Base-by-base conservation (phyloP, 1,140 invertebrate genomes). In the Diachasma alloeum region DNA sequence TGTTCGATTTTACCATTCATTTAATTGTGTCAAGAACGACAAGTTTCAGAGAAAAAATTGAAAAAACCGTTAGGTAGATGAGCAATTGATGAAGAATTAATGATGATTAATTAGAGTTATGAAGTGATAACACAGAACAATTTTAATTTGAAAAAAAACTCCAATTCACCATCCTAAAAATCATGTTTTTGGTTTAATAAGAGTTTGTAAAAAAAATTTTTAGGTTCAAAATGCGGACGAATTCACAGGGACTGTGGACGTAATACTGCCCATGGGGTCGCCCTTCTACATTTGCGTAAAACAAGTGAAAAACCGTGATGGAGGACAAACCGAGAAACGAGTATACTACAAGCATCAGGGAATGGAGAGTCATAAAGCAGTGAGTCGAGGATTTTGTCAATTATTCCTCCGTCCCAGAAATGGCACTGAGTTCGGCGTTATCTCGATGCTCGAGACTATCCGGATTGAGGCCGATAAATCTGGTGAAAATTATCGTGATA, bases 281-380 rank as follows among this genome's bases (percentile, higher is more conserved):
- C 87, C 90, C 15, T 92, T 93, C 79, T 96, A 93, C 83, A 84
- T 96, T 3, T 96, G 94, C 84, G 91, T 92, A 0, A 94, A 93
- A 85, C 91, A 92, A 72, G 81, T 83, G 26, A 72, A 77, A 10
- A 76, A 84, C n/a, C 75, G 80, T 22, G 48, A 56, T 17, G 79
- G 88, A 0, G 79, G 79, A 19, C 66, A 75, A 0, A 82, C 83
- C 22, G 79, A 86, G n/a, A 82, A 82, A 0, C 76, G 88, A 31
- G 79, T 87, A 31, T 88, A 91, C 0, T 95, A 94, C 83, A 86
- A 91, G 15, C 95, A 97, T 88, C 95, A 97, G 87, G 96, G 96
- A 8, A 87, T 82, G 0, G 91, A 93, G 0, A 76, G 87, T 0
- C 95, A 92, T 87, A 87, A 81, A 67, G 81, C 77, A 36, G 85